These are phyloP conservation scores for Pseudococcus viburni DNA, from an alignment of 2,888 invertebrate species.

Conservation along the genomic window DNA sequence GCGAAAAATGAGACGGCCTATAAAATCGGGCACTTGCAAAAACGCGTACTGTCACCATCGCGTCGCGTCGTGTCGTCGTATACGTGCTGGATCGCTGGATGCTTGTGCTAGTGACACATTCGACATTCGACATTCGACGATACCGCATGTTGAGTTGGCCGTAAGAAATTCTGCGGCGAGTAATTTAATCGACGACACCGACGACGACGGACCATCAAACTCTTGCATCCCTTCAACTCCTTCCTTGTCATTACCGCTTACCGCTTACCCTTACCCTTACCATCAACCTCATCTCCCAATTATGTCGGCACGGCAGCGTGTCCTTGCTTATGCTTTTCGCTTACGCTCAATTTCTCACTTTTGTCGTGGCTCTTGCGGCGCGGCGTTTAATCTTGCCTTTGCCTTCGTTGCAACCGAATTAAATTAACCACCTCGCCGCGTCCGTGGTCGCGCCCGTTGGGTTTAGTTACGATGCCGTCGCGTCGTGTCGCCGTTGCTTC, in stretches of 20 bases:
- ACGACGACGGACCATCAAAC: neutral
- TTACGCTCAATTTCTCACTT: neutral
- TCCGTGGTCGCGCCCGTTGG: neutral
- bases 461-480: too few species aligned
- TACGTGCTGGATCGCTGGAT: too few species aligned
- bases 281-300: too few species aligned
- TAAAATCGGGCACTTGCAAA: conserved; percentile 7
- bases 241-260: too few species aligned
- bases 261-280: too few species aligned
- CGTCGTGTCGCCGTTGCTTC: neutral
- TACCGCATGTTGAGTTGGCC: too few species aligned
- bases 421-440: neutral
- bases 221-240: neutral
- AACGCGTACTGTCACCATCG: neutral
- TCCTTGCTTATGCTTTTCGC: neutral
- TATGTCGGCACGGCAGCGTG: too few species aligned
- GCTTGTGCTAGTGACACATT: neutral
- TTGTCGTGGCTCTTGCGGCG: neutral
- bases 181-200: neutral
- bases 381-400: too few species aligned
- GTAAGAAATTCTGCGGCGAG: too few species aligned
- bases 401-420: too few species aligned
- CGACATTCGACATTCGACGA: too few species aligned
- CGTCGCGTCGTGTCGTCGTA: neutral
- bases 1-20: neutral